Evolutionary conservation across 2,797 vertebrate species (phyloP), one percentile per base, ranked within the genome.

Genomic region (Hoplostethus mediterraneus): DNA sequence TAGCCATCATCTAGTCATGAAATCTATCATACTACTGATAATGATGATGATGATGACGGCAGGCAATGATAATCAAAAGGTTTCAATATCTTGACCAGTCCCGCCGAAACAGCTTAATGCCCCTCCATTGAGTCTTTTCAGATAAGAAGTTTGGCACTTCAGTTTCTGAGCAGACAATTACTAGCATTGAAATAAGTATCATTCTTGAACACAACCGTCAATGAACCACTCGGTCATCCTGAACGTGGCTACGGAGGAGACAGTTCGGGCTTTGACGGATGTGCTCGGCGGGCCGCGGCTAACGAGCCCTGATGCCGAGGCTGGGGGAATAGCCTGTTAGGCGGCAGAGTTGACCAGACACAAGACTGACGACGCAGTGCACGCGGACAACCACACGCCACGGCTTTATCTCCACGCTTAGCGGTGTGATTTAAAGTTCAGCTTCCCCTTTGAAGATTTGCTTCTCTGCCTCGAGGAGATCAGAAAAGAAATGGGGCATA

Each of bases 261-360:
- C 72, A 11, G 73, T 44, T 44, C n/a, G 25, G 57, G 57, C 67
- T 71, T 65, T 69, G 71, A 85, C 17, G 49, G 87, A 90, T 73
- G 70, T 17, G 88, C 78, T 84, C 16, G 71, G 62, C 2, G 62
- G 63, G 52, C 79, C 21, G 2, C 66, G 55, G 70, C 76, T 83
- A 88, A 88, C 81, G 63, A 87, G 80, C 21, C 59, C 81, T 63
- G 79, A 75, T 63, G 52, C 52, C 3, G 54, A 73, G 6, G 57
- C 67, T 61, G 1, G 25, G 8, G 8, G 69, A 38, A 16, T 11
- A 28, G 11, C 17, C 67, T 60, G 64, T 0, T 53, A 64, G 56
- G 36, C 11, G 0, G 60, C 7, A 48, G 61, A 63, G 55, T 14
- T 53, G 30, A 79, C 70, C 60, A 25, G 58, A 83, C 63, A 65